Conservation (phyloP, 2,797 vertebrate species). For the Cossypha niveicapilla region DNA sequence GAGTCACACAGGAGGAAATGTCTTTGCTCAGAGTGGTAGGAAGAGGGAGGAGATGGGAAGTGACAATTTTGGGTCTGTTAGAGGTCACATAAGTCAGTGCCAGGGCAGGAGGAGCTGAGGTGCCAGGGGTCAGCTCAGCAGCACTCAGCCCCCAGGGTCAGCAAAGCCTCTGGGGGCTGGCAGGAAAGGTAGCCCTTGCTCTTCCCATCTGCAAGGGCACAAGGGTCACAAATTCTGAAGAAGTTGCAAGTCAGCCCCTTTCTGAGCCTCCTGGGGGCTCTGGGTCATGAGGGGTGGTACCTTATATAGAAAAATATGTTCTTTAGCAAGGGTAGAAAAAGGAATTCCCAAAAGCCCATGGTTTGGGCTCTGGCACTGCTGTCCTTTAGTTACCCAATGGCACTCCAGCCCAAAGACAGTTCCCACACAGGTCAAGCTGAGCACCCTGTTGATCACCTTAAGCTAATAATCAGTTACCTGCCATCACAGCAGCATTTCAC, state of each 20-base stretch:
- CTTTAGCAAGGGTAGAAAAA: not conserved
- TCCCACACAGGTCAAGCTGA: not conserved
- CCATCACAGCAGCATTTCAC: not conserved
- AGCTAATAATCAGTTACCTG: not conserved
- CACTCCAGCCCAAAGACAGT: not conserved
- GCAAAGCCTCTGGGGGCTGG: fast-evolving
- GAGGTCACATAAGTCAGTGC: not conserved
- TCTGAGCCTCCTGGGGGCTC: not conserved
- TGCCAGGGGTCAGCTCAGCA: not conserved
- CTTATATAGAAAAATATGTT: fast-evolving
- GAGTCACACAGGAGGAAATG: not conserved
- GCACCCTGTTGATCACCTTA: not conserved
- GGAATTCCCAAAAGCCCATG: not conserved
- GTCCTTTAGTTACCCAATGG: fast-evolving
- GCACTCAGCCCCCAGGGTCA: not conserved
- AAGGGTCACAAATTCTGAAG: not conserved
- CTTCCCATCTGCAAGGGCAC: not conserved
- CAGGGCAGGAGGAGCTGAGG: not conserved
- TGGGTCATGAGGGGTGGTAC: not conserved
- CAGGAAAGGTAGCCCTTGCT: not conserved
- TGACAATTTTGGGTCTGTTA: not conserved
- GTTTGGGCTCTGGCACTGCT: not conserved
- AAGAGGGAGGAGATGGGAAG: not conserved
- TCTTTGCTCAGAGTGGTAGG: not conserved
- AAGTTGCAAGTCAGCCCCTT: not conserved